These are phyloP conservation scores for Catharus ustulatus DNA, from an alignment of 2,797 vertebrate genomes.

Conservation along the genomic window DNA sequence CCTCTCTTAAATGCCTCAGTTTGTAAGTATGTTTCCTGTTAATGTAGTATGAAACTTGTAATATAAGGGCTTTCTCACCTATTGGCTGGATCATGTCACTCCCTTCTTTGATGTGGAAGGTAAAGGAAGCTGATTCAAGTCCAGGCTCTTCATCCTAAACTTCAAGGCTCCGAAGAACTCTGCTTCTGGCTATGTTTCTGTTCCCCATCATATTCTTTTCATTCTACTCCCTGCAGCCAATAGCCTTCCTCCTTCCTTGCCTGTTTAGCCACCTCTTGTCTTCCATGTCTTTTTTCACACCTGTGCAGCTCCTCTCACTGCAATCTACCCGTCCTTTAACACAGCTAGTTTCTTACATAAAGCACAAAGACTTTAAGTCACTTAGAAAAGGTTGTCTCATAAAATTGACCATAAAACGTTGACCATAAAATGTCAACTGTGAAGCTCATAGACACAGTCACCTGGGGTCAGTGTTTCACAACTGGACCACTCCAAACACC, in stretches of 20 bases:
- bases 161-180: constrained; percentile 48
- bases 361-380: not conserved
- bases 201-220: not conserved
- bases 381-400: not conserved
- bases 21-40: not conserved
- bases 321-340: not conserved
- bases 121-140: constrained; percentile 45
- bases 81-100: constrained; percentile 45
- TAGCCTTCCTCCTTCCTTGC: not conserved
- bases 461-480: not conserved
- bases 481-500: not conserved
- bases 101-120: constrained; percentile 38
- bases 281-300: not conserved
- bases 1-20: constrained; percentile 1
- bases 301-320: not conserved
- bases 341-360: not conserved
- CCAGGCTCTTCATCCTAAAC: constrained; percentile 30
- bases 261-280: not conserved
- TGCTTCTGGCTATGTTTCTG: constrained; percentile 46
- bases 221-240: not conserved
- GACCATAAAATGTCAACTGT: not conserved
- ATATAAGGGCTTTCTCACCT: constrained; percentile 40
- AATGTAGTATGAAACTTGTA: constrained; percentile 1
- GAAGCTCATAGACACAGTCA: not conserved
- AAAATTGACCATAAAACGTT: not conserved